Conservation (phyloP, 2,888 invertebrate genomes). For the Metellina segmentata region DNA sequence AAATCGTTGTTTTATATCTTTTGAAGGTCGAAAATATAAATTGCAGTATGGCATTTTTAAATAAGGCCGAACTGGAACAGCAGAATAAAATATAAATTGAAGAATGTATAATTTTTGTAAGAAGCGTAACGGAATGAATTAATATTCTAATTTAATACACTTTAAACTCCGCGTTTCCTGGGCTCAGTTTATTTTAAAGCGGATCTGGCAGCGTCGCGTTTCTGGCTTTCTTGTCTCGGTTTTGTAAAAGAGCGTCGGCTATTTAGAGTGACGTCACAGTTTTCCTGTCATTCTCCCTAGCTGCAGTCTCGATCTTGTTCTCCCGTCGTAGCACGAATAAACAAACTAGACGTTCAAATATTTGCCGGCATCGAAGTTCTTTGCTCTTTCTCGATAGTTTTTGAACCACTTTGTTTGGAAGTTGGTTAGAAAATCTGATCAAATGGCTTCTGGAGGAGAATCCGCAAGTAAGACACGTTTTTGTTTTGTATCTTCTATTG, state of each 20-base stretch:
- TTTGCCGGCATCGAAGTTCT: constrained; percentile 14
- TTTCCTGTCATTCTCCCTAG: constrained; percentile 7
- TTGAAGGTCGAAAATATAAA: too few species aligned
- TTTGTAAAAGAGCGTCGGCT: constrained; percentile 35
- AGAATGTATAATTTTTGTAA: too few species aligned
- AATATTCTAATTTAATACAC: too few species aligned
- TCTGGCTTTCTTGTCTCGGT: not conserved
- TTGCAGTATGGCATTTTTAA: too few species aligned
- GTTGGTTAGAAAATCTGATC: not conserved
- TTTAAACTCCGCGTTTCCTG: too few species aligned
- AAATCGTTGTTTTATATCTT: too few species aligned
- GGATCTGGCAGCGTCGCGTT: constrained; percentile 25
- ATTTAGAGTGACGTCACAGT: constrained; percentile 54
- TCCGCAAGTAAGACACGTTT: constrained; percentile 53
- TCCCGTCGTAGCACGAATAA: constrained; percentile 17
- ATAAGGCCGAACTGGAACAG: too few species aligned
- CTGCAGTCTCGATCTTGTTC: not conserved
- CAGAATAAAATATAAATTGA: too few species aligned
- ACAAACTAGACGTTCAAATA: constrained; percentile 30
- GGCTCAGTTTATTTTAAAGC: not conserved
- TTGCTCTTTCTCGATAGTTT: not conserved
- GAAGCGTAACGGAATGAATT: too few species aligned
- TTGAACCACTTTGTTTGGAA: not conserved
- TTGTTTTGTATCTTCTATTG: not conserved
- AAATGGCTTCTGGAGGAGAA: constrained; percentile 72